Evolutionary conservation across 2,888 invertebrate species (phyloP).

Genomic region (Eumerus sabulonum): DNA sequence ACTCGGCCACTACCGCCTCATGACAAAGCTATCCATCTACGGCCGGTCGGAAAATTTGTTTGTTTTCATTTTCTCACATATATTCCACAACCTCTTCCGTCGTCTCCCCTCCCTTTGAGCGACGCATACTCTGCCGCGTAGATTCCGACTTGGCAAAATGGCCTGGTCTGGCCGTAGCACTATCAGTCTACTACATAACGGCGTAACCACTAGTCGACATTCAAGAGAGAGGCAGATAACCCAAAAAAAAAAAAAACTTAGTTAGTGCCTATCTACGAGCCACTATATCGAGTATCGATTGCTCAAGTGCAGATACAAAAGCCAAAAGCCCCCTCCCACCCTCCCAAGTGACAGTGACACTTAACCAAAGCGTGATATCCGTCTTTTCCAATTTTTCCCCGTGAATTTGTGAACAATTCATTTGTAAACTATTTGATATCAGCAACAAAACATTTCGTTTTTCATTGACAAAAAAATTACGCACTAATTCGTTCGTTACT

Average conservation of each 20-base stretch:
- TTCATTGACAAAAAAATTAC: constrained; percentile 62
- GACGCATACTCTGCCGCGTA: constrained; percentile 36
- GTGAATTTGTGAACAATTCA: constrained; percentile 20
- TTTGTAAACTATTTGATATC: constrained; percentile 35
- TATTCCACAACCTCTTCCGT: constrained; percentile 18
- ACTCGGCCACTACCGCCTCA: constrained; percentile 10
- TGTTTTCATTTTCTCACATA: constrained; percentile 56
- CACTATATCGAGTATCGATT: too few species aligned
- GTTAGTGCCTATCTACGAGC: too few species aligned
- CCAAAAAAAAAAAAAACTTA: constrained; percentile 18
- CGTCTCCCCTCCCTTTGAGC: neutral
- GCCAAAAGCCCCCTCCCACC: too few species aligned
- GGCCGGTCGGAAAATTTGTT: constrained; percentile 44
- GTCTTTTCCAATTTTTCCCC: neutral
- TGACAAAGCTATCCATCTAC: constrained; percentile 32
- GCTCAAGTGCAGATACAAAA: constrained; percentile 15
- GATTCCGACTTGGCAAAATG: constrained; percentile 58
- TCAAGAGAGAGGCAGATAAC: constrained; percentile 11
- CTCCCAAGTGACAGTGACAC: constrained; percentile 40
- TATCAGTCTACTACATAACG: constrained; percentile 67
- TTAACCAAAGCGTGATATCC: constrained; percentile 6
- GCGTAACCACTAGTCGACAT: constrained; percentile 63
- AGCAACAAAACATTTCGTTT: constrained; percentile 24
- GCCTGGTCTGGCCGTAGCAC: constrained; percentile 46
- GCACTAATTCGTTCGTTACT: constrained; percentile 45